phyloP scores from a whole-genome alignment of 2,797 vertebrate species.

The Argyrosomus regius region DNA sequence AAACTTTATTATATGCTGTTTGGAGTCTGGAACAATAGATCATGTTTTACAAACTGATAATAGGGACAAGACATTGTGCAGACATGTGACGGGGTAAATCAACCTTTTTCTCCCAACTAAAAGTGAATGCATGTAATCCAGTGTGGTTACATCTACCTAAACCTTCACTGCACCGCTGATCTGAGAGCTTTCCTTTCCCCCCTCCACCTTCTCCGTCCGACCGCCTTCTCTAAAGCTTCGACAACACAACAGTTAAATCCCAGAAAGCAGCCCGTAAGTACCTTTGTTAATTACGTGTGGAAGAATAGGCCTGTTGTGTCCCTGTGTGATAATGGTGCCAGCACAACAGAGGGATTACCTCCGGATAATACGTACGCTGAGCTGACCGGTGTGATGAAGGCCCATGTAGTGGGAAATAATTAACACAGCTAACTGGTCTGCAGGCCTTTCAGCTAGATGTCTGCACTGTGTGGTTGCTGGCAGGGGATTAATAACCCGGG shows the following conservation, averaged over 20 bases:
- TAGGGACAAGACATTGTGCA: no score
- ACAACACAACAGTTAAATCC: conserved; percentile 71
- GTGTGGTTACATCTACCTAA: conserved; percentile 11
- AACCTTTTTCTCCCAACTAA: not conserved
- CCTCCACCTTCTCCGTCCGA: conserved; percentile 21
- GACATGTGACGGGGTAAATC: no score
- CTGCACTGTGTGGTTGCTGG: conserved; percentile 40
- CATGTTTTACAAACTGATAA: not conserved
- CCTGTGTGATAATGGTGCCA: conserved; percentile 69
- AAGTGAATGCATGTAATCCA: conserved; percentile 8
- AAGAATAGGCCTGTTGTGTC: conserved; percentile 80
- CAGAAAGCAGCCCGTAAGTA: conserved; percentile 72
- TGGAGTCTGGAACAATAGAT: not conserved
- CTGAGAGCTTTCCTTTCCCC: conserved; percentile 19
- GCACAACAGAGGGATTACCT: conserved; percentile 78
- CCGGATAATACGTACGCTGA: conserved; percentile 62
- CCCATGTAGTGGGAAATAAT: conserved; percentile 68
- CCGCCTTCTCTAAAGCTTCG: conserved; percentile 54
- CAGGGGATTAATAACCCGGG: conserved; percentile 33
- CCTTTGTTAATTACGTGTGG: conserved; percentile 71
- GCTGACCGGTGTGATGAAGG: conserved; percentile 68
- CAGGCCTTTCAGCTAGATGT: conserved; percentile 40
- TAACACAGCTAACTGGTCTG: conserved; percentile 66
- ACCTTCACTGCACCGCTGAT: conserved; percentile 22
- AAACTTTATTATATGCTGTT: not conserved